A percentile compares a stretch with the other conserved stretches of the same genome.
Conservation (phyloP, 2,797 vertebrate species). For the Halcyon leucocephala region DNA sequence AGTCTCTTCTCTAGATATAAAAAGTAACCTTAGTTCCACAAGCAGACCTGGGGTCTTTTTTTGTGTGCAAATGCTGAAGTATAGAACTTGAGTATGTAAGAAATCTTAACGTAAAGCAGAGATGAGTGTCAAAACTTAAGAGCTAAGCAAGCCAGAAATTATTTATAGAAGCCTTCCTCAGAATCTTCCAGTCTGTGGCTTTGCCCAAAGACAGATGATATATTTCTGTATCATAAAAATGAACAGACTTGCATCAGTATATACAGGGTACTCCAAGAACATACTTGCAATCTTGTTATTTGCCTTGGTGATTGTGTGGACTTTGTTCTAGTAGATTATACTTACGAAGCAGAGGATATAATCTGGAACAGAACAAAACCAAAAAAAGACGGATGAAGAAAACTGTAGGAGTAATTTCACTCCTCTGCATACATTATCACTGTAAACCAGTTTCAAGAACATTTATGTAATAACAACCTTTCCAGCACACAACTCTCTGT, state of each 20-base stretch:
- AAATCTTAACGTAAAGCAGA: neutral
- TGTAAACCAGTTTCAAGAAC: neutral
- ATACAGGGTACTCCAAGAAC: accelerated
- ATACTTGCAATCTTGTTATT: neutral
- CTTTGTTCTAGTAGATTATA: neutral
- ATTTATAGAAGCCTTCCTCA: neutral
- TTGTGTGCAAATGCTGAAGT: neutral
- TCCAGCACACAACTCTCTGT: neutral
- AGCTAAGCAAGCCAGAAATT: neutral
- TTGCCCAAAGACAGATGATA: neutral
- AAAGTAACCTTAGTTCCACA: neutral
- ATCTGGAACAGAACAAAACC: neutral
- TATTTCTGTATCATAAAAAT: neutral
- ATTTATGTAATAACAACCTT: neutral
- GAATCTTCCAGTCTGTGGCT: neutral
- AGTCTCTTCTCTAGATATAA: neutral
- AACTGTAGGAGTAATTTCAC: neutral
- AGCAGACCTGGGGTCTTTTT: neutral
- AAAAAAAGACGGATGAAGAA: neutral
- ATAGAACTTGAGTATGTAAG: neutral
- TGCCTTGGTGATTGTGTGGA: neutral
- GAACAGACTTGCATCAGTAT: neutral
- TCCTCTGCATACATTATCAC: neutral
- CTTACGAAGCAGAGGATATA: neutral
- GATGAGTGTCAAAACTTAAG: neutral